Evolutionary conservation across 2,888 invertebrate species (phyloP).

Genomic region (Nowickia ferox): DNA sequence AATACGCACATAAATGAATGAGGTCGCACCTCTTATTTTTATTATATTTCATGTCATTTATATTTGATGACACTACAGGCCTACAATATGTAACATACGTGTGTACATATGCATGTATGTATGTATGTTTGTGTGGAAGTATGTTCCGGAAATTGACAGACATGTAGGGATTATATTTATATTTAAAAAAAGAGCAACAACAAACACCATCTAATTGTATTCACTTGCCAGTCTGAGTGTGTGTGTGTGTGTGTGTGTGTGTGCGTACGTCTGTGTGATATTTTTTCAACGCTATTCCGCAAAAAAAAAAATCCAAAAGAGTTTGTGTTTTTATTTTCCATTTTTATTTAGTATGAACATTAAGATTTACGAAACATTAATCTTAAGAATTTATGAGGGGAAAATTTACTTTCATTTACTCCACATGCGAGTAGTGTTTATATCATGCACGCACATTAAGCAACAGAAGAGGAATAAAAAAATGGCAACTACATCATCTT

Average conservation of each 20-base stretch:
- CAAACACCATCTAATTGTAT: constrained; percentile 36
- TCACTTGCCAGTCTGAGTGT: background rate
- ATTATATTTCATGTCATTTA: constrained; percentile 18
- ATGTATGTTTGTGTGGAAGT: background rate
- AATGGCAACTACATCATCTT: constrained; percentile 22
- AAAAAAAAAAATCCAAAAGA: constrained; percentile 46
- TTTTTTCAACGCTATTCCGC: constrained; percentile 7
- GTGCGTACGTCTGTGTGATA: background rate
- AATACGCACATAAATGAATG: background rate
- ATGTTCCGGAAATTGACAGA: constrained; percentile 25
- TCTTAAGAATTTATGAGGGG: constrained; percentile 60
- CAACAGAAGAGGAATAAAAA: background rate
- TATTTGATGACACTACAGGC: constrained; percentile 28
- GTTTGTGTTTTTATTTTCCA: constrained; percentile 35
- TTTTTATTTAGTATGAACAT: constrained; percentile 19
- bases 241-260: background rate
- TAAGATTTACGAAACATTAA: constrained; percentile 67
- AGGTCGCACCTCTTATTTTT: constrained; percentile 1
- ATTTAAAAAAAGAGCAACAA: constrained; percentile 23
- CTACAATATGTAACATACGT: background rate
- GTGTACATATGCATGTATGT: background rate
- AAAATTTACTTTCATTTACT: constrained; percentile 59
- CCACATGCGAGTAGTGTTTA: background rate
- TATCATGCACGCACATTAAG: background rate
- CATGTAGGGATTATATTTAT: constrained; percentile 37